Evolutionary conservation across 2,797 vertebrate genomes (phyloP), one percentile per base, ranked within the genome.

Genomic region (Chromis chromis): DNA sequence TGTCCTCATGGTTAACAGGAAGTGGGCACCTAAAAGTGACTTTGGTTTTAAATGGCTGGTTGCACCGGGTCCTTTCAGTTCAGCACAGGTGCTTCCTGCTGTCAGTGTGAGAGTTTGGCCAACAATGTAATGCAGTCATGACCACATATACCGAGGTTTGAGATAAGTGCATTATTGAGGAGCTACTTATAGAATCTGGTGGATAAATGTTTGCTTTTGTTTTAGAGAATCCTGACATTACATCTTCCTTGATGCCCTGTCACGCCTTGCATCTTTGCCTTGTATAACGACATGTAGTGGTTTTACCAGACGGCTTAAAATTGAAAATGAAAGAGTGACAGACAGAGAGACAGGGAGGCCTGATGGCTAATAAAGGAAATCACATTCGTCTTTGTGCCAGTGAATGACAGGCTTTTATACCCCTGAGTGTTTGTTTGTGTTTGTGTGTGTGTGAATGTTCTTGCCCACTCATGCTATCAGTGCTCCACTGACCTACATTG

Each of bases 401-500:
- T 50, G 62, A 70, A 46, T 33, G 54, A 52, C 11, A 0, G 27
- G 48, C 49, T 69, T 52, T 28, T 59, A 39, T 16, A 22, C 27
- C 59, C 12, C 0, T 28, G 16, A 63, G 42, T 59, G 25, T 31
- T 14, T 40, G 27, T 55, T 8, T 52, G 13, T 14, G 22, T 25
- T 19, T 28, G 19, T 50, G 54, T 36, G 28, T 48, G 46, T 12
- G 58, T 28, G 56, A 28, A 55, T 42, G 28, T 46, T 28, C 21
- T 21, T 78, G 60, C 48, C 13, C n/a, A 17, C 52, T 65, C 66
- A 68, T 74, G 65, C 52, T 70, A 55, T 59, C 65, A 65, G 25
- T 74, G 82, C 75, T 80, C 88, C 73, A 89, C 82, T 91, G 89
- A 91, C 89, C 87, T 81, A 83, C 44, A 87, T 89, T 74, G 64